These are phyloP conservation scores for Craterocephalus amniculus DNA, from an alignment of 2,797 vertebrate species.

Conservation along the genomic window DNA sequence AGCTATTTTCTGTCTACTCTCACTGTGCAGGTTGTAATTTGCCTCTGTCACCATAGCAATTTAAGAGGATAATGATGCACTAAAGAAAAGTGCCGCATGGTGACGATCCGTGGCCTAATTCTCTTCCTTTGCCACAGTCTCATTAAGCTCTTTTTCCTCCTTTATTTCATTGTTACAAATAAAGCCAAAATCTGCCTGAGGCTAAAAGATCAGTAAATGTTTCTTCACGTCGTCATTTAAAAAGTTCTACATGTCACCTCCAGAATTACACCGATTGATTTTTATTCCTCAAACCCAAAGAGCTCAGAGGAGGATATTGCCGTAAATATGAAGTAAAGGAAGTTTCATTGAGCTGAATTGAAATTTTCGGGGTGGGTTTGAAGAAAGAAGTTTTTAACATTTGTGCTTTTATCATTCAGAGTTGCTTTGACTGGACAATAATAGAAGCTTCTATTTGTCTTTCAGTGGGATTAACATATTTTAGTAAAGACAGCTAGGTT, in stretches of 20 bases:
- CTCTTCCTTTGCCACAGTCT: slow-evolving; percentile 21
- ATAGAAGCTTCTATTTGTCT: neutral
- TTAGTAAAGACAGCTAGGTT: neutral
- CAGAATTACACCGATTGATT: slow-evolving; percentile 10
- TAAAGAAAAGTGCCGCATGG: slow-evolving; percentile 42
- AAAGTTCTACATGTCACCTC: slow-evolving; percentile 32
- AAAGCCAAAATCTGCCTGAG: neutral
- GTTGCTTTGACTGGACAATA: neutral
- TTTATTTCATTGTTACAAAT: slow-evolving; percentile 21
- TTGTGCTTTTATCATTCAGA: neutral
- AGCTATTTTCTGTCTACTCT: slow-evolving; percentile 55
- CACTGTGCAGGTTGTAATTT: slow-evolving; percentile 66
- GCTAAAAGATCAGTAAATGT: slow-evolving; percentile 21
- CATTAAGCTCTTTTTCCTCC: slow-evolving; percentile 38
- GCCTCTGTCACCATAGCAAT: slow-evolving; percentile 62
- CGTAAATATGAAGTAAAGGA: slow-evolving; percentile 8
- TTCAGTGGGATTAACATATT: neutral
- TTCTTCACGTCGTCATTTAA: slow-evolving; percentile 20
- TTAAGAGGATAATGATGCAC: slow-evolving; percentile 53
- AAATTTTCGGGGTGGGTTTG: slow-evolving; percentile 18
- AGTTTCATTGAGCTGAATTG: slow-evolving; percentile 19
- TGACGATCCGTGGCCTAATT: slow-evolving; percentile 44
- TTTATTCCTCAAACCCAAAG: slow-evolving; percentile 24
- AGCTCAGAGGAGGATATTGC: slow-evolving; percentile 16
- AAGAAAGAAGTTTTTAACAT: slow-evolving; percentile 15